phyloP scores from a whole-genome alignment of 2,797 vertebrate genomes.

The Triplophysa yarkandensis region DNA sequence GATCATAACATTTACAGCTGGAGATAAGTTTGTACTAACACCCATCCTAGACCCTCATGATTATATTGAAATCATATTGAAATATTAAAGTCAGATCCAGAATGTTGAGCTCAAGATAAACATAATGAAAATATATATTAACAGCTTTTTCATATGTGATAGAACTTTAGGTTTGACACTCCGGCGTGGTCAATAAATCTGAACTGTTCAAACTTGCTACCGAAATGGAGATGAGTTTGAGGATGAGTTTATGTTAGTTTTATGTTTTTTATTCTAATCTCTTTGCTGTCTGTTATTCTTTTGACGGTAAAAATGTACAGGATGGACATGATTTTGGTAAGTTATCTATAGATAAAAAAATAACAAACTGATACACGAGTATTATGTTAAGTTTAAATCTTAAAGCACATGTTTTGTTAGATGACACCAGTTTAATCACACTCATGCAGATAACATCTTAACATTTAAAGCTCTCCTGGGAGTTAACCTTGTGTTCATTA shows the following conservation, averaged over 20 bases:
- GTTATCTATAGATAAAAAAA: too few species aligned
- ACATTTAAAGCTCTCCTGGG: too few species aligned
- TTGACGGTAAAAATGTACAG: constrained; percentile 87
- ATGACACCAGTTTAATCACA: not conserved
- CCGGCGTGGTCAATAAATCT: too few species aligned
- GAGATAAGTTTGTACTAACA: not conserved
- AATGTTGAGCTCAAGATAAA: not conserved
- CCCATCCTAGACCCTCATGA: too few species aligned
- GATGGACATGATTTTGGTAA: constrained; percentile 91
- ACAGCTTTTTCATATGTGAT: not conserved
- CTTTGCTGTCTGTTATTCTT: constrained; percentile 25
- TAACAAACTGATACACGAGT: too few species aligned
- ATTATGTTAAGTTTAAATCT: too few species aligned
- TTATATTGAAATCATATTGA: not conserved
- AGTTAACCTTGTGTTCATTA: not conserved
- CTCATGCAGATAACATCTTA: not conserved
- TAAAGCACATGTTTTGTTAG: not conserved
- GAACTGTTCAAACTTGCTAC: too few species aligned
- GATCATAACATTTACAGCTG: not conserved
- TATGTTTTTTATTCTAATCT: not conserved
- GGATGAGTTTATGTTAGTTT: not conserved
- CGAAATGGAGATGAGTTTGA: too few species aligned
- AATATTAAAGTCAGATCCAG: not conserved
- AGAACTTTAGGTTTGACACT: constrained; percentile 44
- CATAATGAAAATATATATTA: not conserved